Evolutionary conservation across 2,888 invertebrate genomes (phyloP).

Genomic region (Phania funesta): DNA sequence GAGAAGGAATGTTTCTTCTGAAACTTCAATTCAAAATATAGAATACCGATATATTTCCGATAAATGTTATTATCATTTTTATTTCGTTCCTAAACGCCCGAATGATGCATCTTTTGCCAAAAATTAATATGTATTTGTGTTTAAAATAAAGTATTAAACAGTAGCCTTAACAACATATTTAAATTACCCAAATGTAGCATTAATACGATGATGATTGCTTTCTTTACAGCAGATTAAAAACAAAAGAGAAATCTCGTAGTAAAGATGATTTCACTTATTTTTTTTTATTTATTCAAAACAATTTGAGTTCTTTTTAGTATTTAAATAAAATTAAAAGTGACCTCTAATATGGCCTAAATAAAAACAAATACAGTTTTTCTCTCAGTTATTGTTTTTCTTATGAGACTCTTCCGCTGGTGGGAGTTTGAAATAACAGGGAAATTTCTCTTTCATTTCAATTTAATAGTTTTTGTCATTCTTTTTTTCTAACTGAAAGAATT

Average conservation of each 20-base stretch:
- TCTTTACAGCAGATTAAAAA: slow-evolving; percentile 38
- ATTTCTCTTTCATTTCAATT: slow-evolving; percentile 55
- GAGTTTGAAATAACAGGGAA: slow-evolving; percentile 42
- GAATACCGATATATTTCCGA: too few species aligned
- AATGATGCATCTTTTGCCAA: too few species aligned
- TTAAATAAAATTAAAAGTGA: slow-evolving; percentile 61
- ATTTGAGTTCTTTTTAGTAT: neutral
- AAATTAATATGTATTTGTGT: too few species aligned
- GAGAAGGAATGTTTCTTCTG: too few species aligned
- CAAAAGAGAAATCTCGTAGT: slow-evolving; percentile 61
- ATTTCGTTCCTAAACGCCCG: too few species aligned
- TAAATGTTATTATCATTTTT: too few species aligned
- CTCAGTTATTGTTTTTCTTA: neutral
- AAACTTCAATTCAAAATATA: too few species aligned
- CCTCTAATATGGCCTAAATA: slow-evolving; percentile 13
- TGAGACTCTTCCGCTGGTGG: slow-evolving; percentile 15
- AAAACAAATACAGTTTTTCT: too few species aligned
- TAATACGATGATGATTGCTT: slow-evolving; percentile 1
- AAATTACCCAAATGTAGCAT: neutral
- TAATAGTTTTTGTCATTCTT: slow-evolving; percentile 3
- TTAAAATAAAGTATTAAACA: too few species aligned
- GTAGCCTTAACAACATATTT: neutral
- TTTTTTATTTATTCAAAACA: slow-evolving; percentile 10
- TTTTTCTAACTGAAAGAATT: slow-evolving; percentile 47
- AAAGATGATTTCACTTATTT: neutral